Conservation (phyloP, 2,888 invertebrate species). For the Callyntrura guangdongensis region DNA sequence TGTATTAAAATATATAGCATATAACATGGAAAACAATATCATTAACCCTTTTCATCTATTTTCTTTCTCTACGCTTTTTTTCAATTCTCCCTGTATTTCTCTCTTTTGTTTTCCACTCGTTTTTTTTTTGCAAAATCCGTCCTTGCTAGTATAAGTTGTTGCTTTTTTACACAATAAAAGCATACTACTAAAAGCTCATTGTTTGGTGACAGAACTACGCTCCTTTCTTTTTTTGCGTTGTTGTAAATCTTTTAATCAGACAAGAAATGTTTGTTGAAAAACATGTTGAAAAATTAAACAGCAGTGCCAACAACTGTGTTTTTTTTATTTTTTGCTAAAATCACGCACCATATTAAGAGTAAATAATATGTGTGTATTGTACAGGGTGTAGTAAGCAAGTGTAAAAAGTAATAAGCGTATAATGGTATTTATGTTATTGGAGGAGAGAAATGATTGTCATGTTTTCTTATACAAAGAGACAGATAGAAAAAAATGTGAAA, state of each 20-base stretch:
- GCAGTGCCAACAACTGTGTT: slow-evolving; percentile 8
- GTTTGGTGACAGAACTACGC: not conserved
- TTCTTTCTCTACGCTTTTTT: not conserved
- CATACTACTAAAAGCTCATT: not conserved
- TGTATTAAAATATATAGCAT: not conserved
- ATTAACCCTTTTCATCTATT: slow-evolving; percentile 60
- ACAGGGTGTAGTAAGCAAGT: not conserved
- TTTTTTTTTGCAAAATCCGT: not conserved
- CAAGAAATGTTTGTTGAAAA: not conserved
- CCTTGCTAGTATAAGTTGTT: not conserved
- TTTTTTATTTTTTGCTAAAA: slow-evolving; percentile 29
- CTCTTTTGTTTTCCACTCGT: not conserved
- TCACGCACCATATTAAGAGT: slow-evolving; percentile 8
- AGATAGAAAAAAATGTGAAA: not conserved
- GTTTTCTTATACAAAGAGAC: not conserved
- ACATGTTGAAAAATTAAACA: not conserved
- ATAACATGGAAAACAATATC: slow-evolving; percentile 31
- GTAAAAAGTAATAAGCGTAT: too few species aligned
- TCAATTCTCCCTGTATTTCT: not conserved
- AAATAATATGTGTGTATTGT: not conserved
- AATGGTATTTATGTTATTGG: too few species aligned
- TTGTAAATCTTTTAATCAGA: slow-evolving; percentile 35
- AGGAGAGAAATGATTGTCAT: too few species aligned
- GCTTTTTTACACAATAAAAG: not conserved
- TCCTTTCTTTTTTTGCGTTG: not conserved